Evolutionary conservation across 2,113 vertebrate genomes (phyloP), one percentile per base, ranked within the genome.

Genomic region (Aythya baeri): DNA sequence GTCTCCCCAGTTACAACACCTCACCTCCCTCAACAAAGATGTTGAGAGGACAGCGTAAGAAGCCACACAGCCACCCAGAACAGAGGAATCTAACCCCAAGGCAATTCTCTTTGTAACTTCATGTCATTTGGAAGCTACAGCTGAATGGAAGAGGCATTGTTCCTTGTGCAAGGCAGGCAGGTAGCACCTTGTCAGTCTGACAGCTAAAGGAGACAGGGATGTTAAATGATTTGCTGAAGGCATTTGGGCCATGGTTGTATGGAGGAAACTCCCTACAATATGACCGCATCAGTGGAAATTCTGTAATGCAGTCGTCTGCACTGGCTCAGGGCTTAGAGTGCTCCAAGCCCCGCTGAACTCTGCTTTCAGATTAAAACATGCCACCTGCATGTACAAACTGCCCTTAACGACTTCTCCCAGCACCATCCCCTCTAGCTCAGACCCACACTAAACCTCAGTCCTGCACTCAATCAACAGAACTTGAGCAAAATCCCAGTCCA

Each of bases 1-100:
- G 91, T 96, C 91, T 94, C 89, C 4, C 16, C 86, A 89, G 91
- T 83, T 87, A 86, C 50, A 85, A 85, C 63, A 67, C 58, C 61
- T 91, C 79, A 17, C 62, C 50, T 77, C 78, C 54, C 89, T 65
- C 23, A 65, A 38, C 61, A 27, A 52, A 41, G 76, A 50, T 55
- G 16, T 80, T 89, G 74, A 93, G 87, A 80, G 71, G 36, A 83
- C 94, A 43, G 82, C 32, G 13, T 32, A 74, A 85, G 59, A 82
- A 91, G 86, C 38, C 89, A 82, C 77, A 54, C 38, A 76, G 83
- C 15, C 62, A 59, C 73, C 6, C 36, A 52, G 83, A 89, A 65
- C 3, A 71, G 27, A 72, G 38, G 38, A 89, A 71, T 83, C 17
- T 44, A 59, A 86, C 67, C 43, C 22, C 74, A 67, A 88, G 61